These are phyloP conservation scores for Zygaena filipendulae DNA, from an alignment of 2,888 invertebrate genomes.

Conservation along the genomic window DNA sequence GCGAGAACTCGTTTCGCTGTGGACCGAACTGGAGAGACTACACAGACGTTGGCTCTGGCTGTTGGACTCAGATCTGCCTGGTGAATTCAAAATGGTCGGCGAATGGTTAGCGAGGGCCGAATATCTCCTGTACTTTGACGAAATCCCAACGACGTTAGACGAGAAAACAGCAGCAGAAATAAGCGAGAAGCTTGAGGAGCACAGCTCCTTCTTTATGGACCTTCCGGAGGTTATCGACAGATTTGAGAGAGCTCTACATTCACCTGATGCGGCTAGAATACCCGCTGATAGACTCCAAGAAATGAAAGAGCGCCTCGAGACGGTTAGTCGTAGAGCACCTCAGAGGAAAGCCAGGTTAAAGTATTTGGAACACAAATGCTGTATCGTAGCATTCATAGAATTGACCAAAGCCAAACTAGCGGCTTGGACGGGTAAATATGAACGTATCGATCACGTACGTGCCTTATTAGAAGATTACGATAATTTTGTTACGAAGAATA, in stretches of 20 bases:
- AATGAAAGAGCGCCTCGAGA: constrained; percentile 81
- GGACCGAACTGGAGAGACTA: constrained; percentile 83
- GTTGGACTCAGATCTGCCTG: constrained; percentile 86
- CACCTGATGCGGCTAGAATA: constrained; percentile 75
- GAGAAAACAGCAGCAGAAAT: constrained; percentile 90
- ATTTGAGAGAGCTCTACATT: constrained; percentile 79
- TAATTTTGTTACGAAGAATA: constrained; percentile 91
- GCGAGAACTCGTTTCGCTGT: constrained; percentile 82
- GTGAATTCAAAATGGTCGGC: constrained; percentile 86
- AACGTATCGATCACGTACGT: constrained; percentile 82
- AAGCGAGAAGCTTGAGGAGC: constrained; percentile 89
- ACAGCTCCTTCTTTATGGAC: constrained; percentile 89
- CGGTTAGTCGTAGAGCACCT: constrained; percentile 79
- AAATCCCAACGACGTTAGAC: constrained; percentile 85
- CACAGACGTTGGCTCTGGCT: constrained; percentile 90
- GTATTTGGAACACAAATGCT: constrained; percentile 93
- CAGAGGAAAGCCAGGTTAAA: constrained; percentile 87
- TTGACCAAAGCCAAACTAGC: constrained; percentile 90
- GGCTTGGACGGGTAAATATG: constrained; percentile 91
- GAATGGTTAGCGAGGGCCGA: constrained; percentile 93
- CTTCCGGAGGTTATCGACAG: constrained; percentile 80
- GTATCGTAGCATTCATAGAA: constrained; percentile 91
- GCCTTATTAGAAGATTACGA: constrained; percentile 89
- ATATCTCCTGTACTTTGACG: constrained; percentile 80
- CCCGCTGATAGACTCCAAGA: constrained; percentile 84